phyloP scores from a whole-genome alignment of 2,113 vertebrate species.

The Erythrocebus patas region DNA sequence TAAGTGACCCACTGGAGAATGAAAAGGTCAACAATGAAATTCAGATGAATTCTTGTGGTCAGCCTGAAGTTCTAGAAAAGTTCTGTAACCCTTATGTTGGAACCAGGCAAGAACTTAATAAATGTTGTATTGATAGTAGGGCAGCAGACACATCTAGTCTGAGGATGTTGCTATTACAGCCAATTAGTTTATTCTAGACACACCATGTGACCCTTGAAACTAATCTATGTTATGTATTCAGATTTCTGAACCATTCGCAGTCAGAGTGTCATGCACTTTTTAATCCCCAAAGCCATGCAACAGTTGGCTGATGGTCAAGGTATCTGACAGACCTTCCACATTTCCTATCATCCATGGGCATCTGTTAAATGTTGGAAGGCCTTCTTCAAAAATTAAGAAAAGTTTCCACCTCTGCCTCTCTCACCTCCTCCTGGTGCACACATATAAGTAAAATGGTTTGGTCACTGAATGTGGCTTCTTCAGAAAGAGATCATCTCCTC shows the following conservation, averaged over 20 bases:
- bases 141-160: background rate
- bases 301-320: background rate
- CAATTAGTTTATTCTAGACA: background rate
- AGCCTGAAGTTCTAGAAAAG: background rate
- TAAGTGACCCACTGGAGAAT: background rate
- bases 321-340: background rate
- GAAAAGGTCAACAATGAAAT: background rate
- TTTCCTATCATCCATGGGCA: background rate
- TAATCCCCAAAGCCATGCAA: background rate
- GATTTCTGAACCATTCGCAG: background rate
- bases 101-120: background rate
- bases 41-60: background rate
- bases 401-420: background rate
- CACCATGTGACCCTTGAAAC: background rate
- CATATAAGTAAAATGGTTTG: background rate
- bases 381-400: background rate
- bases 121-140: background rate
- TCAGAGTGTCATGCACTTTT: background rate
- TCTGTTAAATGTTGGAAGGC: background rate
- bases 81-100: background rate
- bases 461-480: background rate
- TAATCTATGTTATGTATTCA: background rate
- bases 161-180: background rate
- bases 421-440: background rate
- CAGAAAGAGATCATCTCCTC: background rate